Evolutionary conservation across 2,888 invertebrate genomes (phyloP), one percentile per base, ranked within the genome.

Genomic region (Drosophila nr. perissopoda): DNA sequence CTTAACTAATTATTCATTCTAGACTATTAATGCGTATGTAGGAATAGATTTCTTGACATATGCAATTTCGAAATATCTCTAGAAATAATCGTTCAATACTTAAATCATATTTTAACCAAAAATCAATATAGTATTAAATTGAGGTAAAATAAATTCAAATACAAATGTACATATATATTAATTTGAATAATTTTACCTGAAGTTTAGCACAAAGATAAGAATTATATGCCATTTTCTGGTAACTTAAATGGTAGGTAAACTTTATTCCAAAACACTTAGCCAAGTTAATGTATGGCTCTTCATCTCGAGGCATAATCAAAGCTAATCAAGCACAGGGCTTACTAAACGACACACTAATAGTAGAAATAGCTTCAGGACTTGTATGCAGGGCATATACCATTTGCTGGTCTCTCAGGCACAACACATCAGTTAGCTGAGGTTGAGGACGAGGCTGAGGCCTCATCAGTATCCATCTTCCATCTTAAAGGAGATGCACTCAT

Each of bases 391-490:
- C 38, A 36, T 59, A 53, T 36, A 13, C 42, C 73, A 72, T 57
- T 58, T 27, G 48, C 16, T n/a, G 18, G 62, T 34, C 57, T 34
- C 38, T 18, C 48, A 51, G 51, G 57, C 57, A 33, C 38, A 70
- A 53, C 70, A 68, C 80, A 71, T 82, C 76, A 57, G 63, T 66
- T 13, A 36, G 58, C 42, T 34, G 25, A 49, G 29, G 33, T 54
- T 42, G 29, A 33, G 54, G 40, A 16, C 31, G 27, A 33, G 33
- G 27, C 53, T n/a, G 31, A 54, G 73, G 60, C 84, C 84, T 85
- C 84, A 87, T 89, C 89, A 87, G 84, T 82, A 87, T 89, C 75
- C 77, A 84, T 86, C 85, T 85, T 85, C 66, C 49, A 70, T 79
- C 81, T 77, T 80, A 56, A 76, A 85, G 86, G 76, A 70, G 81